These are phyloP conservation scores for Labia minor DNA, from an alignment of 2,888 invertebrate genomes.

Conservation along the genomic window DNA sequence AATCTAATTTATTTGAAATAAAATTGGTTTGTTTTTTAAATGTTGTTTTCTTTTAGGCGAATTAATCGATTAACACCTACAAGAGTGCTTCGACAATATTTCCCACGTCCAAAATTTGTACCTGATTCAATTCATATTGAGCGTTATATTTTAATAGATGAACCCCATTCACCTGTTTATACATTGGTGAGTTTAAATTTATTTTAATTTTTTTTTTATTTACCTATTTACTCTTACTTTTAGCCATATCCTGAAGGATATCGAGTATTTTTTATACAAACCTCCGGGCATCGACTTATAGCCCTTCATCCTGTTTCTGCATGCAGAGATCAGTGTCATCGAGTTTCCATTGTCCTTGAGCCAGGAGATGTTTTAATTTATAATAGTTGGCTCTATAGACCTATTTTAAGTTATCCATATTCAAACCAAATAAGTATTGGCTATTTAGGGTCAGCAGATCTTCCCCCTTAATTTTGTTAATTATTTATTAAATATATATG, in stretches of 20 bases:
- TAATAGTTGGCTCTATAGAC: not conserved
- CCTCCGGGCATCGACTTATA: slow-evolving; percentile 60
- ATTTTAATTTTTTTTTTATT: slow-evolving; percentile 16
- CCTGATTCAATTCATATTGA: slow-evolving; percentile 46
- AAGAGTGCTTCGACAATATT: slow-evolving; percentile 56
- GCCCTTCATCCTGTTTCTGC: slow-evolving; percentile 65
- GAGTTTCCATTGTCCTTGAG: slow-evolving; percentile 58
- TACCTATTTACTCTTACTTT: slow-evolving; percentile 18
- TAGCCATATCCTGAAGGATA: slow-evolving; percentile 72
- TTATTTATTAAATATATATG: slow-evolving; percentile 15
- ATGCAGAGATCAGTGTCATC: slow-evolving; percentile 59
- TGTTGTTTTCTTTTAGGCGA: slow-evolving; percentile 50
- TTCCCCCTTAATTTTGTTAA: slow-evolving; percentile 50
- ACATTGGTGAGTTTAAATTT: slow-evolving; percentile 42
- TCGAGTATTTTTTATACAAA: slow-evolving; percentile 63
- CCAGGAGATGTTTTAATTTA: slow-evolving; percentile 45
- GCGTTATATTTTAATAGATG: slow-evolving; percentile 64
- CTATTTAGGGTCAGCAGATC: not conserved
- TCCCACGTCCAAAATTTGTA: slow-evolving; percentile 58
- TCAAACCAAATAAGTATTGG: not conserved
- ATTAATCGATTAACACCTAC: slow-evolving; percentile 66
- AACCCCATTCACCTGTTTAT: slow-evolving; percentile 53
- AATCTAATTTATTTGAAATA: too few relatives aligned
- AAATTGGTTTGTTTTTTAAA: too few relatives aligned
- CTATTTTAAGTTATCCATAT: not conserved